A percentile compares a stretch with the other conserved stretches of the same genome.
phyloP scores from a whole-genome alignment of 1,140 invertebrate genomes.

The Apocrypta bakeri region DNA sequence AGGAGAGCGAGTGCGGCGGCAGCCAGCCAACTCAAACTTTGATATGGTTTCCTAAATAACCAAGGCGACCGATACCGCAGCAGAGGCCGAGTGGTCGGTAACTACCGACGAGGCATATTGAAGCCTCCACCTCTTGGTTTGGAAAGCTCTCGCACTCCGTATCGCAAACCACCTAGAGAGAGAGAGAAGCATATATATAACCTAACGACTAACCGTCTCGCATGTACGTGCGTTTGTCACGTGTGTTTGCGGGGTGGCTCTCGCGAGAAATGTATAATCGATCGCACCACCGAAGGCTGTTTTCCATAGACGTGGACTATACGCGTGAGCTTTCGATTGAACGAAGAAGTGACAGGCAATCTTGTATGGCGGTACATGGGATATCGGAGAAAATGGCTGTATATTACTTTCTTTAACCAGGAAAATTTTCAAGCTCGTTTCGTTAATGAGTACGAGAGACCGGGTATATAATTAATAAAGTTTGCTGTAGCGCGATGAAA shows the following conservation, averaged over 20 bases:
- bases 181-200: no score
- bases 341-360: conserved; percentile 66
- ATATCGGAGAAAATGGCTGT: neutral
- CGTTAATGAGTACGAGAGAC: neutral
- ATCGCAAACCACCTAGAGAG: conserved; percentile 38
- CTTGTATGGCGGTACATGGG: conserved; percentile 40
- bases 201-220: neutral
- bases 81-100: conserved; percentile 65
- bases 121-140: conserved; percentile 57
- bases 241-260: neutral
- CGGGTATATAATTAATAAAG: conserved; percentile 37
- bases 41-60: conserved; percentile 73
- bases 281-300: conserved; percentile 47
- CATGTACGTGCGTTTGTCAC: conserved; percentile 39
- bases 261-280: conserved; percentile 54
- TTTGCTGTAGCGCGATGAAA: conserved; percentile 13
- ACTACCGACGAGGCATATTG: conserved; percentile 71
- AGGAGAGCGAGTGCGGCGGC: conserved; percentile 57
- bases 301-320: conserved; percentile 48
- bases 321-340: conserved; percentile 27
- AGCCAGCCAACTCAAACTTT: conserved; percentile 71
- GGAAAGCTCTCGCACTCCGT: conserved; percentile 21
- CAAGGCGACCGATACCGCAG: conserved; percentile 69
- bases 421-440: conserved; percentile 1
- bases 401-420: neutral